phyloP scores from a whole-genome alignment of 1,140 invertebrate genomes.

The Eciton burchellii region DNA sequence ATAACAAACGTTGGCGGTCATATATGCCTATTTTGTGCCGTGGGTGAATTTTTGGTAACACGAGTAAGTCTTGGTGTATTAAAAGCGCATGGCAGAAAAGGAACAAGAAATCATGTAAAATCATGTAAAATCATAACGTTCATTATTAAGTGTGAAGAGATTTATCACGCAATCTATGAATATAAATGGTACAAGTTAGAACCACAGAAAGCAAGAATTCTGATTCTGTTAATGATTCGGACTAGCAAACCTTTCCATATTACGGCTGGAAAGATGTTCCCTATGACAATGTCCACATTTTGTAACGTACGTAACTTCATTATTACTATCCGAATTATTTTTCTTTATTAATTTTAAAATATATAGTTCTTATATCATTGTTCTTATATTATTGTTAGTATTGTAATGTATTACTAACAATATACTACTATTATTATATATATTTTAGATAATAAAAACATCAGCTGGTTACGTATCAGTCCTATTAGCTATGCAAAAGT shows the following conservation, averaged over 20 bases:
- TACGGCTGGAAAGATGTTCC: constrained; percentile 49
- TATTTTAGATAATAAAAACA: constrained; percentile 54
- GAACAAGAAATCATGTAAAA: neutral
- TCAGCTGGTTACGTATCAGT: constrained; percentile 45
- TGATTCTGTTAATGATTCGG: constrained; percentile 28
- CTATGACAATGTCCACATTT: constrained; percentile 41
- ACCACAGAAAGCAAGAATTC: neutral
- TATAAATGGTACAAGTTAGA: constrained; percentile 22
- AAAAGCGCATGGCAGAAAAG: neutral
- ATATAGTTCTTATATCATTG: neutral
- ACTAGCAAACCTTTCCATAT: neutral
- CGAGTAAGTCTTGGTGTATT: constrained; percentile 26
- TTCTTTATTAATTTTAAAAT: neutral
- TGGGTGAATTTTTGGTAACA: constrained; percentile 21
- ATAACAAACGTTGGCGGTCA: neutral
- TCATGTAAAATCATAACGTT: neutral
- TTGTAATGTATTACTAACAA: neutral
- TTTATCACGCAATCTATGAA: neutral
- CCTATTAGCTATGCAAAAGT: constrained; percentile 24
- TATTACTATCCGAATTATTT: neutral
- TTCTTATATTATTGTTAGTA: no score
- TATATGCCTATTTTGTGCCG: constrained; percentile 37
- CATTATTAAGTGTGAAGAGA: constrained; percentile 15
- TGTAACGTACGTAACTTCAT: constrained; percentile 20
- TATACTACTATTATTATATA: neutral